A percentile compares a stretch with the other conserved stretches of the same genome.
phyloP scores from a whole-genome alignment of 1,140 invertebrate genomes.

The Drosophila varians region DNA sequence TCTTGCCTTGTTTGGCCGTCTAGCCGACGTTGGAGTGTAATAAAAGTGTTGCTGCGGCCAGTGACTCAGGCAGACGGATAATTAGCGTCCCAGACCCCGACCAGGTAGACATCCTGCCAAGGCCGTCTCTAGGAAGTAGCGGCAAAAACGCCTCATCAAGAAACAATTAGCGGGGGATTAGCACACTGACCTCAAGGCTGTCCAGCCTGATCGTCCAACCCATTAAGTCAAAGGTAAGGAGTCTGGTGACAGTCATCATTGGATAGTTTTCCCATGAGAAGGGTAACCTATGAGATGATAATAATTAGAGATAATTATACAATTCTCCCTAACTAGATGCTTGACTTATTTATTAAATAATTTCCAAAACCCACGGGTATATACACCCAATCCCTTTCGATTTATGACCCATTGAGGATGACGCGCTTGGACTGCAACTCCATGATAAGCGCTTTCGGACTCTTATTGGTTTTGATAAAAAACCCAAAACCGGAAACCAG shows the following conservation, averaged over 20 bases:
- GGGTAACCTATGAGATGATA: neutral
- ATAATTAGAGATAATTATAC: too few species aligned
- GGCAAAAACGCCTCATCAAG: slow-evolving; percentile 58
- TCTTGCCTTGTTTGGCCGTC: slow-evolving; percentile 43
- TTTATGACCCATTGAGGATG: slow-evolving; percentile 50
- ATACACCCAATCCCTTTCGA: slow-evolving; percentile 47
- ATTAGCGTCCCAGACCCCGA: slow-evolving; percentile 49
- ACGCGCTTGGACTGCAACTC: slow-evolving; percentile 15
- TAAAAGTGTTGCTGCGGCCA: slow-evolving; percentile 15
- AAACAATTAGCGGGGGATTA: slow-evolving; percentile 74
- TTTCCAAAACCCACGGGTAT: neutral
- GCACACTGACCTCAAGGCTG: slow-evolving; percentile 30
- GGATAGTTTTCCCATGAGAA: slow-evolving; percentile 17
- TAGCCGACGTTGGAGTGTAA: neutral
- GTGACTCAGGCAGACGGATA: slow-evolving; percentile 54
- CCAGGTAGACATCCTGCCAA: slow-evolving; percentile 21
- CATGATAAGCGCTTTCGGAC: slow-evolving; percentile 55
- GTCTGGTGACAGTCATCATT: slow-evolving; percentile 15
- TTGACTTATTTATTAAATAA: neutral
- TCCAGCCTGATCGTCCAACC: slow-evolving; percentile 27
- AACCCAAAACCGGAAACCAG: slow-evolving; percentile 35
- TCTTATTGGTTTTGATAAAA: slow-evolving; percentile 52
- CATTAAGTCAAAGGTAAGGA: slow-evolving; percentile 6
- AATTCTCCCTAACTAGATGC: neutral
- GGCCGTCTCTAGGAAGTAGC: slow-evolving; percentile 26